Evolutionary conservation across 92 coral and sea anemone genomes (phyloP), one percentile per base, ranked within the genome.

Genomic region (Galaxea fascicularis): DNA sequence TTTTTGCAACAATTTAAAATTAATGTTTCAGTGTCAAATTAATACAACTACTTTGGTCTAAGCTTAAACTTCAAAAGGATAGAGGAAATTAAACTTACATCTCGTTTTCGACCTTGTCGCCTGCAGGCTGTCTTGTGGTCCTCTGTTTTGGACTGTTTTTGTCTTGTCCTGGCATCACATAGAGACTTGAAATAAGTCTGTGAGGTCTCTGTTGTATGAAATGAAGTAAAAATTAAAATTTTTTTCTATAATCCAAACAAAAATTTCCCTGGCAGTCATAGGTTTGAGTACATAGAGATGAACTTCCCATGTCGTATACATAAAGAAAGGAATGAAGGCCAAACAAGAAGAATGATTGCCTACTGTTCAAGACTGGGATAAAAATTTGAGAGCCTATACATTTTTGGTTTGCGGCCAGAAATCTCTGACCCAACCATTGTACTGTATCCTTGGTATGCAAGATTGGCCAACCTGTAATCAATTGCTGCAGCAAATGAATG

Each of bases 101-200:
- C 65, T 60, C 65, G 65, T 60, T 60, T 60, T 60, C 65, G 65
- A 60, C 65, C 65, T 60, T 60, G 65, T 60, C 65, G 28, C 65
- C 65, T 60, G 65, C 65, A 24, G n/a, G 65, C 65, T 60, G 65
- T 60, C 65, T 60, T 60, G 65, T 60, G 65, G 65, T 60, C 65
- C 65, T 60, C 65, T 60, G 65, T 60, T 60, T 60, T 60, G 65
- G 65, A 60, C 65, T 60, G 65, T 21, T 60, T 60, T n/a, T 60
- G 65, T 60, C 65, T 60, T 60, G 29, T 60, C 65, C 65, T 60
- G 65, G 65, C 65, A 60, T 60, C 29, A 60, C 65, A 60, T 21
- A 60, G 65, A 60, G 65, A 60, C 65, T 60, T 60, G 28, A 60
- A 60, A 60, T 60, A 60, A 60, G 65, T 60, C 29, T 60, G 64